phyloP scores from a whole-genome alignment of 2,113 vertebrate genomes.

The Melanostigma gelatinosum region DNA sequence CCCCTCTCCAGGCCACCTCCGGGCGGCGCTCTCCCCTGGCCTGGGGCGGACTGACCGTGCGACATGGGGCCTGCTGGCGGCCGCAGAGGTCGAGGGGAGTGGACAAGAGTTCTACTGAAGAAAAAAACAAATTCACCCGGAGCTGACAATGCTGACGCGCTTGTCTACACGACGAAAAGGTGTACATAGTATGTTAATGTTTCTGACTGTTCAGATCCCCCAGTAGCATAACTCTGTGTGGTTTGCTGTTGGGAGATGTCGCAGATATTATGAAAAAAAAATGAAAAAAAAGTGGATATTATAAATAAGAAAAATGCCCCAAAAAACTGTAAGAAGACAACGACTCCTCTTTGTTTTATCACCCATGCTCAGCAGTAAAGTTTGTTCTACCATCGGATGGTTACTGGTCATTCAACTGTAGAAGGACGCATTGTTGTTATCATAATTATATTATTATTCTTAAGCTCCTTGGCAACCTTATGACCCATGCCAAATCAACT shows the following conservation, averaged over 20 bases:
- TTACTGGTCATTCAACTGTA: conserved; percentile 89
- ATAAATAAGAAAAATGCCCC: conserved; percentile 74
- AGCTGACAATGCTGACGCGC: conserved; percentile 90
- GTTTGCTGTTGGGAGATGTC: conserved; percentile 92
- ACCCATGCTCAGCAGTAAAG: conserved; percentile 91
- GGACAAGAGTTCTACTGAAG: conserved; percentile 93
- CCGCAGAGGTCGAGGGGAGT: conserved; percentile 93
- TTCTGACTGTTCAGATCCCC: conserved; percentile 96
- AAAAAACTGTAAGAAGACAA: conserved; percentile 82
- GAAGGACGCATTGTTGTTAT: conserved; percentile 84
- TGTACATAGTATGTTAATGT: conserved; percentile 99
- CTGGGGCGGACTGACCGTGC: conserved; percentile 85
- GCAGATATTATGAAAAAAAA: conserved; percentile 87
- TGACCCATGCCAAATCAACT: conserved; percentile 89
- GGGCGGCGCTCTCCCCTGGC: conserved; percentile 67
- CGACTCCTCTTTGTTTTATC: conserved; percentile 89
- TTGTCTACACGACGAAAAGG: conserved; percentile 97
- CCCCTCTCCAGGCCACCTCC: conserved; percentile 88
- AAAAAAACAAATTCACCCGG: conserved; percentile 81
- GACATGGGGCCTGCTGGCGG: conserved; percentile 91
- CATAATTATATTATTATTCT: conserved; percentile 88
- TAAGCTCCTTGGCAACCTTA: conserved; percentile 84
- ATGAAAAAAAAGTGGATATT: conserved; percentile 78
- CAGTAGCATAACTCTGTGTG: conserved; percentile 83
- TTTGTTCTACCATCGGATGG: conserved; percentile 91